Conservation (phyloP, 2,113 vertebrate genomes). For the Vidua macroura region DNA sequence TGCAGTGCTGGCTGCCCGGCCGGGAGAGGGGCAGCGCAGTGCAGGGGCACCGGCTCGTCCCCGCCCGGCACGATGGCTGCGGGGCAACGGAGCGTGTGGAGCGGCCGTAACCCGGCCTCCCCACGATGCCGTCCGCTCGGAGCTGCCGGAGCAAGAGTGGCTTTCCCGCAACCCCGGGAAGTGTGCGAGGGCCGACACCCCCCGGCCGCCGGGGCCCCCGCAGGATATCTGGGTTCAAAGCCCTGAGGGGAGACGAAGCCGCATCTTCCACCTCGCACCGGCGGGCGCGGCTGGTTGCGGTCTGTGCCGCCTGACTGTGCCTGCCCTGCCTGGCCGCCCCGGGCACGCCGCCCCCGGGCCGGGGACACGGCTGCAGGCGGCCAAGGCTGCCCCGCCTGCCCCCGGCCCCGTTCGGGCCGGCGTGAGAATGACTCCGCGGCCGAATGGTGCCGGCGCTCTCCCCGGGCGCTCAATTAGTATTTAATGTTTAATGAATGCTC, state of each 20-base stretch:
- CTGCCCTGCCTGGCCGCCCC: background rate
- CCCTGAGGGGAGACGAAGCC: background rate
- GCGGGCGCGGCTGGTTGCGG: background rate
- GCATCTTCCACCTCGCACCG: background rate
- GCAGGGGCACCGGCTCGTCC: too few relatives aligned
- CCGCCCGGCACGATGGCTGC: background rate
- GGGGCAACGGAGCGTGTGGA: background rate
- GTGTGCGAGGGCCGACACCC: background rate
- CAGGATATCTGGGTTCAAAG: background rate
- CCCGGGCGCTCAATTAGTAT: constrained; percentile 53
- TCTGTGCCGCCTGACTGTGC: background rate
- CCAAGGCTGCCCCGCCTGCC: background rate
- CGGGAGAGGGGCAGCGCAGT: background rate
- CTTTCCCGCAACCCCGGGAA: background rate
- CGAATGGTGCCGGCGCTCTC: background rate
- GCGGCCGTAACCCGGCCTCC: too few relatives aligned
- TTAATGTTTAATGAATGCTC: constrained; percentile 37
- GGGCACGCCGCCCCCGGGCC: background rate
- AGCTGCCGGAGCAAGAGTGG: background rate
- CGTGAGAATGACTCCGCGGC: constrained; percentile 28
- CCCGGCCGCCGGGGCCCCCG: background rate
- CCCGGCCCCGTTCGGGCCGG: background rate
- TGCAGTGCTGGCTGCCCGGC: background rate
- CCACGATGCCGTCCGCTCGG: background rate
- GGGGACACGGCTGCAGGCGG: background rate